Evolutionary conservation across 2,797 vertebrate species (phyloP).

Genomic region (Tadarida brasiliensis): DNA sequence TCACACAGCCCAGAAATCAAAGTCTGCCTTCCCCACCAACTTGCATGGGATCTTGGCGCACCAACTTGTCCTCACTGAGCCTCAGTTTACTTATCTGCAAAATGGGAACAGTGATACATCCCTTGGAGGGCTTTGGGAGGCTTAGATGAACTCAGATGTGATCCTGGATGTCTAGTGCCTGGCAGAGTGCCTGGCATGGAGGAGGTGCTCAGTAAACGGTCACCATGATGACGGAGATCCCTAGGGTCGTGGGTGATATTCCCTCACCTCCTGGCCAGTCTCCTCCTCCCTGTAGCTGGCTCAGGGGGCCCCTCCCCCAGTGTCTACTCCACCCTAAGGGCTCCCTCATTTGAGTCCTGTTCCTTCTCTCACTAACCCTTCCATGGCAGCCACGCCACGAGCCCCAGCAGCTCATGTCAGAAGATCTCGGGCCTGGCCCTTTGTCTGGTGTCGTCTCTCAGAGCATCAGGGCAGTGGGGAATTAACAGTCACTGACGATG

Average conservation of each 20-base stretch:
- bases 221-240: not conserved
- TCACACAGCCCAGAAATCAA: not conserved
- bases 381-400: fast-evolving
- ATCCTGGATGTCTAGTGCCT: not conserved
- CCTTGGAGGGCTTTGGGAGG: not conserved
- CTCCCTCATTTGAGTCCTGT: not conserved
- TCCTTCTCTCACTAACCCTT: not conserved
- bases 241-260: not conserved
- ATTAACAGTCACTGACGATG: not conserved
- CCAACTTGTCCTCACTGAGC: not conserved
- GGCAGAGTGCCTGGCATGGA: not conserved
- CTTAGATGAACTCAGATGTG: not conserved
- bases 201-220: not conserved
- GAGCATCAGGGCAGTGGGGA: not conserved
- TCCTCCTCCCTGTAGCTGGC: not conserved
- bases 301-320: not conserved
- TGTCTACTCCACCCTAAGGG: not conserved
- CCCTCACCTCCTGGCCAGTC: not conserved
- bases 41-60: not conserved
- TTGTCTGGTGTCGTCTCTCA: not conserved
- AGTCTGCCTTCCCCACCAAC: not conserved
- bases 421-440: not conserved
- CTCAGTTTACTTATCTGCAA: slow-evolving; percentile 16
- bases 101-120: not conserved
- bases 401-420: not conserved